phyloP scores from a whole-genome alignment of 2,888 invertebrate genomes.

The Apotomis betuletana region DNA sequence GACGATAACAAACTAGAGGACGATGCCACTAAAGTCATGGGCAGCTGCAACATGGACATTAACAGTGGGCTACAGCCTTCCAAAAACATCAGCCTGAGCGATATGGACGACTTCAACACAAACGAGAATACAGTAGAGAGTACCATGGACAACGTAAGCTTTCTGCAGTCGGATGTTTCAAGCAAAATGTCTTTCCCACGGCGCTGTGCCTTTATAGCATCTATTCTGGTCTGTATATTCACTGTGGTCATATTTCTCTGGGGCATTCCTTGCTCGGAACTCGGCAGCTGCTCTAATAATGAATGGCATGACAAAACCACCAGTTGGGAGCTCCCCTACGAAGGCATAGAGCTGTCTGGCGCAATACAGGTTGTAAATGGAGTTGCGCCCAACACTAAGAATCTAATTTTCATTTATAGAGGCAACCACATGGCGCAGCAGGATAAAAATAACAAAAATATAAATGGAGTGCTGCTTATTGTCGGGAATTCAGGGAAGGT shows the following conservation, averaged over 20 bases:
- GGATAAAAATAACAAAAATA: slow-evolving; percentile 77
- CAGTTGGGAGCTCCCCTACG: slow-evolving; percentile 87
- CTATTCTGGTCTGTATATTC: slow-evolving; percentile 87
- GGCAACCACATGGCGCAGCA: slow-evolving; percentile 85
- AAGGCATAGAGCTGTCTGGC: slow-evolving; percentile 87
- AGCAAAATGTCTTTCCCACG: slow-evolving; percentile 87
- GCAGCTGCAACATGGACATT: slow-evolving; percentile 74
- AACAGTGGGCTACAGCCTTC: slow-evolving; percentile 75
- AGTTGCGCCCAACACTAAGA: slow-evolving; percentile 85
- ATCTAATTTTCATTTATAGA: slow-evolving; percentile 89
- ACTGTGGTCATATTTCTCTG: slow-evolving; percentile 89
- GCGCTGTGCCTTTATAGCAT: slow-evolving; percentile 87
- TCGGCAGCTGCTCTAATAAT: slow-evolving; percentile 85
- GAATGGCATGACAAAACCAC: slow-evolving; percentile 84
- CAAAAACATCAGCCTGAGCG: slow-evolving; percentile 76
- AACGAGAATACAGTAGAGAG: slow-evolving; percentile 76
- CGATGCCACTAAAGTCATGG: slow-evolving; percentile 64
- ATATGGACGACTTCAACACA: slow-evolving; percentile 77
- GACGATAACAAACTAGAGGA: slow-evolving; percentile 83
- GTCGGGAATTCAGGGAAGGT: slow-evolving; percentile 88
- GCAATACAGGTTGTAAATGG: slow-evolving; percentile 88
- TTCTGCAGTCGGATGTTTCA: slow-evolving; percentile 75
- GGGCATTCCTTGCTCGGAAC: slow-evolving; percentile 89
- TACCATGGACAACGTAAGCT: slow-evolving; percentile 79
- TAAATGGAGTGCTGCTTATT: slow-evolving; percentile 87